Conservation (phyloP, 2,113 vertebrate genomes). For the Neogale vison region DNA sequence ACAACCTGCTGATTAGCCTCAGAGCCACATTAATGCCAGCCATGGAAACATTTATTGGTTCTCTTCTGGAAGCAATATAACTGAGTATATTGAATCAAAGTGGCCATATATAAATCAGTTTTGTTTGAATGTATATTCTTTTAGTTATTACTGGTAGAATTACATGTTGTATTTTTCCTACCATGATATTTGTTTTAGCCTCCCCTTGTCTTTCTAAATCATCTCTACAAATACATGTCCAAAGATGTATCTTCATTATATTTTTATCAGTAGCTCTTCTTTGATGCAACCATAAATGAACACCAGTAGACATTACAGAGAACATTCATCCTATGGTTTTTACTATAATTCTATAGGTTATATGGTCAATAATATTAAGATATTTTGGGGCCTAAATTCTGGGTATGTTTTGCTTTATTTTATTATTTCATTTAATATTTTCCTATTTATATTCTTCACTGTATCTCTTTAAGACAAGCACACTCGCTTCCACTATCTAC, state of each 20-base stretch:
- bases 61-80: background rate
- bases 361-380: background rate
- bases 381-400: background rate
- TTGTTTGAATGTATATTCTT: background rate
- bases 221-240: background rate
- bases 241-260: background rate
- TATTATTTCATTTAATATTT: background rate
- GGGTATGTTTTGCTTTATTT: background rate
- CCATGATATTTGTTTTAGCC: background rate
- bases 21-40: background rate
- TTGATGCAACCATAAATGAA: background rate
- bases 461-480: background rate
- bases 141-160: background rate
- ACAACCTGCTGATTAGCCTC: background rate
- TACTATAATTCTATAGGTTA: background rate
- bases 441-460: background rate
- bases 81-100: constrained; percentile 7
- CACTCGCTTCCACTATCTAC: background rate
- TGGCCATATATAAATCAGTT: background rate
- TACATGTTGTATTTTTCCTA: background rate
- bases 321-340: background rate
- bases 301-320: background rate
- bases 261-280: background rate
- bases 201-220: background rate
- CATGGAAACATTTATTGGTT: background rate